Conservation (phyloP, 2,797 vertebrate genomes). For the Agapornis canus region DNA sequence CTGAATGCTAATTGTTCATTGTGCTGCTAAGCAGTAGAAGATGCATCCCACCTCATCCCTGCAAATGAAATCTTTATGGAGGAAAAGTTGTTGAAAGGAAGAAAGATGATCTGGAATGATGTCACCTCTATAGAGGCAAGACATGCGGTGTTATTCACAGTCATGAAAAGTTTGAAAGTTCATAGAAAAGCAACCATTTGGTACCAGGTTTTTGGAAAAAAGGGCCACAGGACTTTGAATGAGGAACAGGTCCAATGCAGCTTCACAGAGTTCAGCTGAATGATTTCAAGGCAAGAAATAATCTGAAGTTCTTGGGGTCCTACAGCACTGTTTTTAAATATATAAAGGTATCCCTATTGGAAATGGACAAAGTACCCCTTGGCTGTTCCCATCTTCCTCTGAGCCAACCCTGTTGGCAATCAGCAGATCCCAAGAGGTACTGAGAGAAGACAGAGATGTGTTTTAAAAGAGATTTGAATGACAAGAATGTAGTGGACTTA, state of each 20-base stretch:
- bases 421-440: background rate
- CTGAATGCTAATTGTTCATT: background rate
- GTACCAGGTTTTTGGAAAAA: background rate
- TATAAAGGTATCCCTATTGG: background rate
- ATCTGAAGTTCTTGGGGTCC: background rate
- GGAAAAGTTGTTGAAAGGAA: background rate
- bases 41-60: background rate
- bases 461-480: fast-evolving
- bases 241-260: background rate
- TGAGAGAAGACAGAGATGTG: background rate
- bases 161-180: background rate
- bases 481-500: background rate
- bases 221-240: background rate
- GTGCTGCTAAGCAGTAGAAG: background rate
- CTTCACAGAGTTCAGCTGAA: background rate
- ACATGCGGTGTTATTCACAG: fast-evolving
- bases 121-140: background rate
- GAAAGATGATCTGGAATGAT: background rate
- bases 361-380: background rate
- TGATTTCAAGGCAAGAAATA: background rate
- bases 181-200: background rate
- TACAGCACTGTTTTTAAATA: background rate
- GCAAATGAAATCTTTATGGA: background rate
- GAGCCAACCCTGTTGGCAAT: background rate
- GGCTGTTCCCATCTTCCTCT: background rate